Evolutionary conservation across 2,888 invertebrate species (phyloP).

Genomic region (Harpalus rufipes): DNA sequence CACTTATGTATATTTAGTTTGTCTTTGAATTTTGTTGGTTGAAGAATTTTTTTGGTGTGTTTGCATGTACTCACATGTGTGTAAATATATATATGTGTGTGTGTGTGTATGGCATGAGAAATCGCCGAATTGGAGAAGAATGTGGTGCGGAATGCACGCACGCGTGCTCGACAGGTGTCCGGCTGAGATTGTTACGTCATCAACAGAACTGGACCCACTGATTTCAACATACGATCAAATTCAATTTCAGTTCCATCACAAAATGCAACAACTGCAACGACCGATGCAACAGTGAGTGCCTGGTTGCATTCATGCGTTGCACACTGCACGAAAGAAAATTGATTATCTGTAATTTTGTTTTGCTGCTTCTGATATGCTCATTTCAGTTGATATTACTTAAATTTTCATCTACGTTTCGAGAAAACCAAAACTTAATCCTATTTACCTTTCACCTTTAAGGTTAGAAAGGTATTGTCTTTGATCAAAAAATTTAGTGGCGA

Average conservation of each 20-base stretch:
- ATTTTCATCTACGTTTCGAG: no score
- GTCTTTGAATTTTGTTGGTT: no score
- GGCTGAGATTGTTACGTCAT: constrained; percentile 55
- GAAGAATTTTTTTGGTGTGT: no score
- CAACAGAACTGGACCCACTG: constrained; percentile 39
- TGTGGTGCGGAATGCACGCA: constrained; percentile 64
- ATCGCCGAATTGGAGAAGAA: constrained; percentile 57
- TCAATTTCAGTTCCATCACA: background rate
- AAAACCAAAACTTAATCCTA: no score
- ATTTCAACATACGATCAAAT: constrained; percentile 12
- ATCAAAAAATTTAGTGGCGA: no score
- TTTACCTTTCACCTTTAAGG: no score
- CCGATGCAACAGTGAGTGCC: background rate
- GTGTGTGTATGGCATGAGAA: constrained; percentile 24
- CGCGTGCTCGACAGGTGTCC: constrained; percentile 64
- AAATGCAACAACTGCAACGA: background rate
- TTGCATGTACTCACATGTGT: background rate
- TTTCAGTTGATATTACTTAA: no score
- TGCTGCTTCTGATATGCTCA: background rate
- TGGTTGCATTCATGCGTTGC: background rate
- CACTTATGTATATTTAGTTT: no score
- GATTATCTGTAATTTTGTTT: background rate
- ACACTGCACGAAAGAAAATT: background rate
- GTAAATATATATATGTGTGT: background rate
- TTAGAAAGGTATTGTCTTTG: no score